A percentile compares a stretch with the other conserved stretches of the same genome.
phyloP scores from a whole-genome alignment of 2,888 invertebrate species.

The Rhopalosiphum nymphaeae region DNA sequence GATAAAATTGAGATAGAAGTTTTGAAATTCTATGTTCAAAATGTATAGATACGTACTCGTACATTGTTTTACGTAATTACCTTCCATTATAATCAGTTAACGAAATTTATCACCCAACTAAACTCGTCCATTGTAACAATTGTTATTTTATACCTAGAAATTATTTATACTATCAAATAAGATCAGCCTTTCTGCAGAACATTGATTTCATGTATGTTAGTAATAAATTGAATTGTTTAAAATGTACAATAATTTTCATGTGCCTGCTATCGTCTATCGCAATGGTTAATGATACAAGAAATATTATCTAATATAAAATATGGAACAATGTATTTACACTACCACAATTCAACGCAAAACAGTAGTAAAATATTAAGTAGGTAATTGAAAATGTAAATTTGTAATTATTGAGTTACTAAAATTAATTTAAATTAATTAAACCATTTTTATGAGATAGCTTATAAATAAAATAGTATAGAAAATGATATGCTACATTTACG shows the following conservation, averaged over 20 bases:
- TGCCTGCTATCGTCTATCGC: not conserved
- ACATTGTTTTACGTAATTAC: conserved; percentile 36
- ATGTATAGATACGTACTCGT: not conserved
- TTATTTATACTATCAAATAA: not conserved
- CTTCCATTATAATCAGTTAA: not conserved
- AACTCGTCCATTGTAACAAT: not conserved
- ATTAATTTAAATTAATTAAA: not conserved
- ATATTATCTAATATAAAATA: not conserved
- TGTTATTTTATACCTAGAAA: not conserved
- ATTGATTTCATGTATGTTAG: not conserved
- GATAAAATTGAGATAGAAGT: not conserved
- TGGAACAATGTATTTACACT: not conserved
- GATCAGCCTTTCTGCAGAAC: not conserved
- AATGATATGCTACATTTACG: not conserved
- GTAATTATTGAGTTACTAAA: not conserved
- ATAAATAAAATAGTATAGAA: not conserved
- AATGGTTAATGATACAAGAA: not conserved
- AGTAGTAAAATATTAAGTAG: not conserved
- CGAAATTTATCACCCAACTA: conserved; percentile 36
- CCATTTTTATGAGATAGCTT: not conserved
- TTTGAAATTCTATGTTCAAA: conserved; percentile 7
- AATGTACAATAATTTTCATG: not conserved
- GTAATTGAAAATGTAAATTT: not conserved
- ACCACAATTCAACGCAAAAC: not conserved
- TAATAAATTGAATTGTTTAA: not conserved